These are phyloP conservation scores for Leptobrachium leishanense DNA, from an alignment of 2,113 vertebrate genomes.

Conservation along the genomic window DNA sequence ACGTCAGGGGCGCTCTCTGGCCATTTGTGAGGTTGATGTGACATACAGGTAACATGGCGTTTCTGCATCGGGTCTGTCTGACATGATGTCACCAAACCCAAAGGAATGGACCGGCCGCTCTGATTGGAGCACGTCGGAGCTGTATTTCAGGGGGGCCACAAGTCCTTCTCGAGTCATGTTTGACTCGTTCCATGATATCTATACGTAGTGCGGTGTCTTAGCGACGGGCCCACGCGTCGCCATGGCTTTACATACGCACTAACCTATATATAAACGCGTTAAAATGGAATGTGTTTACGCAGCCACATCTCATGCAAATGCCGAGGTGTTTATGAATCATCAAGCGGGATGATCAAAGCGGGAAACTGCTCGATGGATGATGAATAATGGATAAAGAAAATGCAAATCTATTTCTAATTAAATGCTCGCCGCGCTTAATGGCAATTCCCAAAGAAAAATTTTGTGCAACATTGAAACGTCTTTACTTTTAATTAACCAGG, in stretches of 20 bases:
- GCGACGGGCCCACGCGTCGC: no score
- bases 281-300: not conserved
- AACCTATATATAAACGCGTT: conserved; percentile 23
- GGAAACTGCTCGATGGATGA: conserved; percentile 39
- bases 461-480: conserved; percentile 61
- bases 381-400: conserved; percentile 70
- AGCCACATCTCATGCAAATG: conserved; percentile 37
- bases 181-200: no score
- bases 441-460: conserved; percentile 71
- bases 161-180: no score
- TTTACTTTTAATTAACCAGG: conserved; percentile 65
- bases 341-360: conserved; percentile 56
- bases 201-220: no score
- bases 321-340: conserved; percentile 38
- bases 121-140: no score
- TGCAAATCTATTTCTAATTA: conserved; percentile 64
- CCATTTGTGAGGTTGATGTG: no score
- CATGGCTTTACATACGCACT: not conserved
- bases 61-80: no score
- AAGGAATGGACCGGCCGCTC: no score
- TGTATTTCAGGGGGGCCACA: no score
- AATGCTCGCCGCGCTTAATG: conserved; percentile 43
- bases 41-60: no score
- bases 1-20: no score
- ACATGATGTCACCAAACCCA: no score